Evolutionary conservation across 1,140 invertebrate species (phyloP).

Genomic region (Caenorhabditis brenneri): DNA sequence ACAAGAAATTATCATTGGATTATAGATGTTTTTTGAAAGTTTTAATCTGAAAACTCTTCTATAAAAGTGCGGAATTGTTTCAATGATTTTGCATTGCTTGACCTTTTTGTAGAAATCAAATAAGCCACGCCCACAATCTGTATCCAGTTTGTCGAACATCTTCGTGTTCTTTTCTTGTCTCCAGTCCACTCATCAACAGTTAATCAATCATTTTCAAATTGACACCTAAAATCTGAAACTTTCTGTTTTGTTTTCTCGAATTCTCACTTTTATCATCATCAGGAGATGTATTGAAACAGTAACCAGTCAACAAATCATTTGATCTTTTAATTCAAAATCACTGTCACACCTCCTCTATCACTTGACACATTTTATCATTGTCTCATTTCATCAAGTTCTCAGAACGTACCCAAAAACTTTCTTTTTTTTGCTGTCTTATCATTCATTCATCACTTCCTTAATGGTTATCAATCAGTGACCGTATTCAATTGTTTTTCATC

Average conservation of each 20-base stretch:
- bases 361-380: neutral
- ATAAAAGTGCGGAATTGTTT: too few species aligned
- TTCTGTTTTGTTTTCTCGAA: neutral
- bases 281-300: neutral
- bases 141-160: neutral
- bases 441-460: neutral
- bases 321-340: neutral
- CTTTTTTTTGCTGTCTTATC: neutral
- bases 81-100: too few species aligned
- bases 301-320: neutral
- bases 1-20: neutral
- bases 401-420: neutral
- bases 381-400: constrained; percentile 5
- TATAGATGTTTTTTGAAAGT: neutral
- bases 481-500: neutral
- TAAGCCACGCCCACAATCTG: neutral
- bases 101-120: too few species aligned
- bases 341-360: neutral
- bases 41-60: too few species aligned
- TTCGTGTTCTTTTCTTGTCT: neutral
- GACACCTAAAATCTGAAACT: neutral
- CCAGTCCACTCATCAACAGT: neutral
- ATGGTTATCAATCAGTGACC: neutral
- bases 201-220: neutral
- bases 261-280: neutral